Evolutionary conservation across 2,113 vertebrate species (phyloP).

Genomic region (Pedionomus torquatus): DNA sequence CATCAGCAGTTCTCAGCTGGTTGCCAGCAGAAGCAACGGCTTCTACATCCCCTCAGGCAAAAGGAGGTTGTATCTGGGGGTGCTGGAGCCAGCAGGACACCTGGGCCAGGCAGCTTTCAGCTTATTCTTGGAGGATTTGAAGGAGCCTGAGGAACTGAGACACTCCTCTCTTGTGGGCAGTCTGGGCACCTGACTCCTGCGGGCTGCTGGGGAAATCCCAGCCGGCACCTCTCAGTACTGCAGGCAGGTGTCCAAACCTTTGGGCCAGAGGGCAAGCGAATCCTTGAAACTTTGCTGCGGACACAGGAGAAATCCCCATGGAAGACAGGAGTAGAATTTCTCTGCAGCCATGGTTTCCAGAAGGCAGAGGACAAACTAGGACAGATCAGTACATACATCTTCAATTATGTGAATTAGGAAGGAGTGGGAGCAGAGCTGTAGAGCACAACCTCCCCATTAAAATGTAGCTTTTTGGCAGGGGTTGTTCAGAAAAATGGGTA

Average conservation of each 20-base stretch:
- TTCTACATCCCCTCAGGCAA: background rate
- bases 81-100: conserved; percentile 2
- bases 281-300: background rate
- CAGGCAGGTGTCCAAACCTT: conserved; percentile 33
- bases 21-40: background rate
- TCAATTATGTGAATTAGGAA: background rate
- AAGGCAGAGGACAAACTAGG: background rate
- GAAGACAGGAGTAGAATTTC: background rate
- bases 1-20: conserved; percentile 32
- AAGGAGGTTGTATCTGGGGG: background rate
- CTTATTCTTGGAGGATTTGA: background rate
- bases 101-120: background rate
- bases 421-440: fast-evolving
- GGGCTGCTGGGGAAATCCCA: conserved; percentile 50
- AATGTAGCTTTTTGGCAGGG: background rate
- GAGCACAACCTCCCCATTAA: background rate
- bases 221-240: background rate
- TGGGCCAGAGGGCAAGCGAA: conserved; percentile 22
- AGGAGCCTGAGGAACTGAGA: background rate
- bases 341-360: background rate
- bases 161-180: background rate
- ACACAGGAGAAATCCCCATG: background rate
- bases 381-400: background rate
- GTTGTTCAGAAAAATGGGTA: background rate
- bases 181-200: conserved; percentile 22